These are phyloP conservation scores for Parauchenoglanis punctatus DNA, from an alignment of 2,797 vertebrate genomes.

Conservation along the genomic window DNA sequence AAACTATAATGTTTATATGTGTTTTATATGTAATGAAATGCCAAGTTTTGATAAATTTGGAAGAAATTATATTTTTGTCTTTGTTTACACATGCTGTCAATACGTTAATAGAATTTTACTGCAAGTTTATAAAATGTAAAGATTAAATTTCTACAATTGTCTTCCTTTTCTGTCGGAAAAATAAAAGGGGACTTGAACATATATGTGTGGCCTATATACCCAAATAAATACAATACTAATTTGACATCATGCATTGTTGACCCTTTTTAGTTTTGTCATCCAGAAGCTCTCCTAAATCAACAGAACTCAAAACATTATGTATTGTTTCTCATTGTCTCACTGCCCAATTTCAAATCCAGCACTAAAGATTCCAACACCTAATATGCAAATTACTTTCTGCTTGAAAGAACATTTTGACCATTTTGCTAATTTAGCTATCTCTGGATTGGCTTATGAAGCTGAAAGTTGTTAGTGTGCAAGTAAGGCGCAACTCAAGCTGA, in stretches of 20 bases:
- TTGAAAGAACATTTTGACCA: neutral
- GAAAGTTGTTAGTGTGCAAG: neutral
- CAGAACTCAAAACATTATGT: neutral
- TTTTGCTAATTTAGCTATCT: neutral
- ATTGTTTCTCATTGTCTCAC: neutral
- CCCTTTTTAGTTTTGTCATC: neutral
- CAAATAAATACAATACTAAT: conserved; percentile 4
- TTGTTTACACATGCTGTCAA: neutral
- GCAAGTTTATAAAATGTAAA: neutral
- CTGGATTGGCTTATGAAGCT: neutral
- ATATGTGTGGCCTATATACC: neutral
- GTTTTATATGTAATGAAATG: conserved; percentile 27
- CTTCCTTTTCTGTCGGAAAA: neutral
- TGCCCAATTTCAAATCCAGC: neutral
- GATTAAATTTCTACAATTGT: neutral
- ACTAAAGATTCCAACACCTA: neutral
- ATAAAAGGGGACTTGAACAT: neutral
- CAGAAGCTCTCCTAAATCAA: neutral
- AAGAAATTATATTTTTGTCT: conserved; percentile 8
- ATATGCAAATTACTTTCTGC: neutral
- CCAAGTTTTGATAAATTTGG: conserved; percentile 1
- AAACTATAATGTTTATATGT: conserved; percentile 31
- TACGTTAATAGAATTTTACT: neutral
- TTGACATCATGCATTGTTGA: neutral
- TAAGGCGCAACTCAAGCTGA: neutral